Base-by-base conservation (phyloP, 2,888 invertebrate genomes). In the Microdon myrmicae region DNA sequence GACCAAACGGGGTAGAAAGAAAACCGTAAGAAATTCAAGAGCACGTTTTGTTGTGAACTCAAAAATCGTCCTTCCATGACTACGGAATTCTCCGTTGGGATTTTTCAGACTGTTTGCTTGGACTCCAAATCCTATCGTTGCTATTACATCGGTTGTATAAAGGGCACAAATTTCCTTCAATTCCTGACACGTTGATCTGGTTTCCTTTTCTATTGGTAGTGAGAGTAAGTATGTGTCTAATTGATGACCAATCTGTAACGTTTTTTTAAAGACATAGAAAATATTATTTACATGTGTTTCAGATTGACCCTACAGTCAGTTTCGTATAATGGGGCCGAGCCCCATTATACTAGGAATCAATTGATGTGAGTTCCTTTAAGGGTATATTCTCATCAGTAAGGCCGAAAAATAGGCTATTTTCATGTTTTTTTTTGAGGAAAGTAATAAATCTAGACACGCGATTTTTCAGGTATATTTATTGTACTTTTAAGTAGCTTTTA, bases 111-210 rank as follows among this genome's bases (percentile, higher is more conserved):
- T 79, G 56, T 82, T 82, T 1, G 79, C 82, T 39, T 76, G 73
- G 0, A 83, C 71, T 0, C 83, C 83, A 31, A 76, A 83, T 1
- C 82, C 83, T 1, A 81, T 80, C 0, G 79, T 79, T 3, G 79
- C 80, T 49, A 83, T 82, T 1, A 83, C 74, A 64, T 83, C 83
- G 2, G 79, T 79, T 6, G 79, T 78, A 32, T 72, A 79, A 1
- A 73, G 69, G 0, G 79, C 77, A 29, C 77, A 76, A 6, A 78
- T 67, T 48, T 79, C 79, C 38, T 78, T 77, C 26, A 76, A 59
- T 58, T 79, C 79, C 26, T 74, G 22, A 29, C 70, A 70, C 31
- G 73, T 73, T 20, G 71, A 61, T 2, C 58, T 69, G 9, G 68
- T 68, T 7, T 69, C 67, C 6, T 53, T 68, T 28, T 74, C 70